phyloP scores from a whole-genome alignment of 2,113 vertebrate species.

The Mugil cephalus region DNA sequence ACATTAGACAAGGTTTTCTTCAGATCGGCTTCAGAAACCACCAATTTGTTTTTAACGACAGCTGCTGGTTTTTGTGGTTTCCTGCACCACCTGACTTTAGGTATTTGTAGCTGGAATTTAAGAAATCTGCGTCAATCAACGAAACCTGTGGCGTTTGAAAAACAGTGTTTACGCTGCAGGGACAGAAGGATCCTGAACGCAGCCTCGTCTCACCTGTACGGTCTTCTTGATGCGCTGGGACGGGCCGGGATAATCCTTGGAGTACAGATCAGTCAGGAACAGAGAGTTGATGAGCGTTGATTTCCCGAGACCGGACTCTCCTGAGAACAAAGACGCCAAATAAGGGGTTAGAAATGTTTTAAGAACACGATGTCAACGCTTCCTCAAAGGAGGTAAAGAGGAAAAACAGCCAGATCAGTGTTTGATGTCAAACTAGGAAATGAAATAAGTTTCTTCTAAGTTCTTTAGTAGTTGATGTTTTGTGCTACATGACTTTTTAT shows the following conservation, averaged over 20 bases:
- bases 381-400: too few species aligned
- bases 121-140: background rate
- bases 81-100: background rate
- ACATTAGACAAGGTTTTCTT: background rate
- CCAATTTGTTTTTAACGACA: background rate
- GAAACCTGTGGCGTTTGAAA: background rate
- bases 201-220: constrained; percentile 78
- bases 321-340: constrained; percentile 61
- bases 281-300: constrained; percentile 87
- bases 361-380: too few species aligned
- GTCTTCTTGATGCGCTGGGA: constrained; percentile 87
- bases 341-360: too few species aligned
- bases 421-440: too few species aligned
- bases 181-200: background rate
- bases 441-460: too few species aligned
- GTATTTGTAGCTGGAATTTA: constrained; percentile 5
- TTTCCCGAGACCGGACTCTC: constrained; percentile 87
- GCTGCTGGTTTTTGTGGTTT: background rate
- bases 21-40: background rate
- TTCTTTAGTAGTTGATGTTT: too few species aligned
- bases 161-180: background rate
- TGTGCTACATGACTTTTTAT: too few species aligned
- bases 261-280: constrained; percentile 86
- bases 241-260: constrained; percentile 85
- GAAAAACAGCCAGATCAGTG: too few species aligned